phyloP scores from a whole-genome alignment of 2,888 invertebrate genomes.

The Cepaea hortensis region DNA sequence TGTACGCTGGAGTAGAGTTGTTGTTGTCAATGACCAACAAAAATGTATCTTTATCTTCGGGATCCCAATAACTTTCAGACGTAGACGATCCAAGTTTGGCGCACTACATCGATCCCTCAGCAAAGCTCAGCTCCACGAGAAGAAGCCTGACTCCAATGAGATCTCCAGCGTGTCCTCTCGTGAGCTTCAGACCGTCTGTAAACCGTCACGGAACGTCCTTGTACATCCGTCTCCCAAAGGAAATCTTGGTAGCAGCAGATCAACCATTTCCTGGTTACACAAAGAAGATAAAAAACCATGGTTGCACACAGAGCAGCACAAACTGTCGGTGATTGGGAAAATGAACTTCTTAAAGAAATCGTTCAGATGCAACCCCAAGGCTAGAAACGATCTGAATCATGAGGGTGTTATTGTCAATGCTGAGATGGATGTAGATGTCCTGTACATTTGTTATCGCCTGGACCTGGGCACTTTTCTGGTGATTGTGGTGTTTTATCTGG shows the following conservation, averaged over 20 bases:
- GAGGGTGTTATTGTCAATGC: not conserved
- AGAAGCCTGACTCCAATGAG: not conserved
- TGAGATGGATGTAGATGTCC: not conserved
- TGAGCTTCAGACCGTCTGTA: not conserved
- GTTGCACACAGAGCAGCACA: too few relatives aligned
- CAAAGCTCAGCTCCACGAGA: too few relatives aligned
- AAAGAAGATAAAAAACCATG: not conserved
- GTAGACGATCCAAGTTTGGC: not conserved
- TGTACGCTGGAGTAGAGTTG: slow-evolving; percentile 26
- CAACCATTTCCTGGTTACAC: too few relatives aligned
- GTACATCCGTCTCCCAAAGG: not conserved
- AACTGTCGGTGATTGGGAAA: not conserved
- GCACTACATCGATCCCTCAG: too few relatives aligned
- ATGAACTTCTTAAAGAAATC: not conserved
- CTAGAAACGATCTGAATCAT: not conserved
- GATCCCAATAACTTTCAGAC: not conserved
- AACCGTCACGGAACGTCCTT: not conserved
- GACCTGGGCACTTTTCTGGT: slow-evolving; percentile 16
- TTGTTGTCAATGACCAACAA: not conserved
- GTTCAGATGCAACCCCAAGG: not conserved
- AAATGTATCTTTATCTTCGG: slow-evolving; percentile 26
- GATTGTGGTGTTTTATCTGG: not conserved
- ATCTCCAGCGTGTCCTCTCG: not conserved
- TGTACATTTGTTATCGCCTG: not conserved
- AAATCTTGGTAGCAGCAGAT: too few relatives aligned